Base-by-base conservation (phyloP, 2,888 invertebrate genomes). In the Sturmia bella region DNA sequence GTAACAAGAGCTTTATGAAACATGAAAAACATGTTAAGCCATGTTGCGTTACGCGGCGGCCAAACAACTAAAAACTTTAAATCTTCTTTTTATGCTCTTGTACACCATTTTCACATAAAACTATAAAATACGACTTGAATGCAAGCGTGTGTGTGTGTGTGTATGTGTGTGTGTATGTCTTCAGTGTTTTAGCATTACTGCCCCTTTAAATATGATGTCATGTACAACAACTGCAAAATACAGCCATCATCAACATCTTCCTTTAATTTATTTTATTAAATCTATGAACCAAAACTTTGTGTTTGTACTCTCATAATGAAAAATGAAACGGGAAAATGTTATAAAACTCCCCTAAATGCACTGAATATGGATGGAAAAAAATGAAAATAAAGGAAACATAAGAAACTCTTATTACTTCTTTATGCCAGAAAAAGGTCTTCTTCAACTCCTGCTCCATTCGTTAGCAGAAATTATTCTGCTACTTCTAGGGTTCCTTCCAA, bases 11-110 rank as follows among this genome's bases (percentile, higher is more conserved):
- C 52, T 78, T 64, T 6, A 78, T 59, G 57, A 75, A 75, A 78
- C 70, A 78, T 72, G 72, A 64, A 64, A 64, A 57, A 50, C 77
- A 72, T 78, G 57, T 78, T 78, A 72, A 78, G 70, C 54, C 77
- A 77, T 77, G 63, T 77, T 78, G 64, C 64, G 64, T 57, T 78
- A 70, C 77, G 57, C 75, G 50, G 43, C 52, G 15, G 59, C 17
- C 59, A 52, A 52, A 21, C 17, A 48, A 43, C 43, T 3, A 64
- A 64, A 72, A 69, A 78, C 50, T 72, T 66, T 45, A 59, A 66
- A 50, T 50, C 32, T 17, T 72, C 39, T 15, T 54, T 48, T 27
- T 27, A 4, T 6, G 27, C 6, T 27, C 6, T 27, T 6, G 6
- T 27, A 27, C 37, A 59, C 2, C 7, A 64, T 45, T 45, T 74